Base-by-base conservation (phyloP, 2,113 vertebrate species). In the Clupea harengus region DNA sequence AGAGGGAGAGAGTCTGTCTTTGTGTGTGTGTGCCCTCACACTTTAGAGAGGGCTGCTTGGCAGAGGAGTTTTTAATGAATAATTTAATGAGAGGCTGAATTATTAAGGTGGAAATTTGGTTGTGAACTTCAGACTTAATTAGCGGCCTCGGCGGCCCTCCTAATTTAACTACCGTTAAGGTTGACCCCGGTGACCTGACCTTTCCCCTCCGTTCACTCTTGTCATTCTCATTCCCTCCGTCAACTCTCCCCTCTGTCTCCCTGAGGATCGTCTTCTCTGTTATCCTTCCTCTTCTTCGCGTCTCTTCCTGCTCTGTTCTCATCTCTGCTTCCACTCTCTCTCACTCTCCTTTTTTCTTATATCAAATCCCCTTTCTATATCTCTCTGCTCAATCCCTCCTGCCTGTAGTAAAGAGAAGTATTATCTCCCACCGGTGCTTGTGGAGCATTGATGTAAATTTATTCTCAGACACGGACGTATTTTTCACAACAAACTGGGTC, bases 71-170 rank as follows among this genome's bases (percentile, higher is more conserved):
- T 90, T 75, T 86, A 86, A 92, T 92, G 82, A 91, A 90, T 91
- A 85, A 89, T 91, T 91, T 85, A 92, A 85, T 83, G 88, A 85
- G 81, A 85, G 28, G 45, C 49, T 91, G 84, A 91, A 91, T 91
- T 91, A 91, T 91, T 91, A 83, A 91, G 85, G 86, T 84, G 81
- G 64, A 92, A 90, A 89, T 88, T 89, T 90, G 84, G 82, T 82
- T 75, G 50, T 85, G 67, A 54, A 83, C 88, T 85, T 88, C 86
- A 83, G 28, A 88, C 81, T 88, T 84, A 90, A 91, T 92, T 89
- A 91, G 64, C 81, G 81, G 83, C 89, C 83, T 88, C 52, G 83
- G 57, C 83, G 75, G 45, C 84, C 81, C 67, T 83, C 67, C 81
- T 90, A 80, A 92, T 89, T 92, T 89, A 82, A 44, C 84, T 84